Evolutionary conservation across 1,140 invertebrate species (phyloP).

Genomic region (Leptestheria dahalacensis): DNA sequence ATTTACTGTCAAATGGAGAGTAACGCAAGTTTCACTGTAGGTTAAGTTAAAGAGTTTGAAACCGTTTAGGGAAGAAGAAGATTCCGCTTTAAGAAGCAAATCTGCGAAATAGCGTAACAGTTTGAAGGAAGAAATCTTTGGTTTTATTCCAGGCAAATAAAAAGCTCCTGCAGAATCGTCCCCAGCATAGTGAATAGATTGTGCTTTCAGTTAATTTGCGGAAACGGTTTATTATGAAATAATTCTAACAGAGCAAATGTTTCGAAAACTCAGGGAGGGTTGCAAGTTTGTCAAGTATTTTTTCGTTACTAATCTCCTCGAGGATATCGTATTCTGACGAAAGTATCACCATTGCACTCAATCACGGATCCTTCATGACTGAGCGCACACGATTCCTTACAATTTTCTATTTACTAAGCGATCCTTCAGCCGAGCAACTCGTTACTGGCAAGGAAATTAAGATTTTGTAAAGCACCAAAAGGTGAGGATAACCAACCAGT

Average conservation of each 20-base stretch:
- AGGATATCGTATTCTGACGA: background rate
- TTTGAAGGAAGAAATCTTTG: no score
- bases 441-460: conserved; percentile 1
- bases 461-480: background rate
- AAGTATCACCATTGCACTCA: background rate
- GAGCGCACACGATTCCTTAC: background rate
- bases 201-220: no score
- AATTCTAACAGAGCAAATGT: background rate
- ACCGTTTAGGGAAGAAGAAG: no score
- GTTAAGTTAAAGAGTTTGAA: no score
- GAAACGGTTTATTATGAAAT: background rate
- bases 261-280: background rate
- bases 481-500: background rate
- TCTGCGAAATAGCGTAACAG: no score
- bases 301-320: background rate
- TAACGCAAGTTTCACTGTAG: no score
- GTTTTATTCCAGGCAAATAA: no score
- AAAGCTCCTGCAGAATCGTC: no score
- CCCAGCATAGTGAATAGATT: no score
- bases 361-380: background rate
- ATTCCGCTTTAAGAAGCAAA: no score
- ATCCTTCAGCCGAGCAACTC: background rate
- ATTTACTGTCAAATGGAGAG: no score
- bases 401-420: background rate
- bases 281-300: background rate